These are phyloP conservation scores for Myopa tessellatipennis DNA, from an alignment of 2,888 invertebrate species.

Conservation along the genomic window DNA sequence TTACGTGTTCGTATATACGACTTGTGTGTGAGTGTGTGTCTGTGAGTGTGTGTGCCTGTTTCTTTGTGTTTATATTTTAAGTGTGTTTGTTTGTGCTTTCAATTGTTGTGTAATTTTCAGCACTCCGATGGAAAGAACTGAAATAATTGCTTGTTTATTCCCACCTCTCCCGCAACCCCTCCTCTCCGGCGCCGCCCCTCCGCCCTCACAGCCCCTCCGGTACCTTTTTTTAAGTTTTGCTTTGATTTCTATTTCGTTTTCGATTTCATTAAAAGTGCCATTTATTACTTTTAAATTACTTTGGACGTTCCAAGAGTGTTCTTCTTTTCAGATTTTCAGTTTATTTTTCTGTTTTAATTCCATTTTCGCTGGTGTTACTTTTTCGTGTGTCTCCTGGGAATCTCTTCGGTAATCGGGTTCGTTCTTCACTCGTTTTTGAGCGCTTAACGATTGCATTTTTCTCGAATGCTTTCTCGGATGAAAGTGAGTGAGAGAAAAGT, in stretches of 20 bases:
- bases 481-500: too few species aligned
- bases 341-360: slow-evolving; percentile 15
- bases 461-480: too few species aligned
- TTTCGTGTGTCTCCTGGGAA: too few species aligned
- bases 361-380: too few species aligned
- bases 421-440: too few species aligned
- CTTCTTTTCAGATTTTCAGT: slow-evolving; percentile 43
- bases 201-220: slow-evolving; percentile 22
- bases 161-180: neutral
- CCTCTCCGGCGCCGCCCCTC: neutral
- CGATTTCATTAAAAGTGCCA: slow-evolving; percentile 47
- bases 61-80: slow-evolving; percentile 21
- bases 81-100: slow-evolving; percentile 45
- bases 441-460: too few species aligned
- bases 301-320: slow-evolving; percentile 46
- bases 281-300: slow-evolving; percentile 51
- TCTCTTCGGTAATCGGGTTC: too few species aligned
- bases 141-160: slow-evolving; percentile 50
- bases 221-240: slow-evolving; percentile 2
- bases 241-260: slow-evolving; percentile 42
- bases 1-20: neutral
- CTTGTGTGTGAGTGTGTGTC: slow-evolving; percentile 1
- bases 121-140: slow-evolving; percentile 51
- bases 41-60: slow-evolving; percentile 34
- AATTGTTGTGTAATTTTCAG: slow-evolving; percentile 53